Evolutionary conservation across 2,113 vertebrate species (phyloP).

Genomic region (Girardinichthys multiradiatus): DNA sequence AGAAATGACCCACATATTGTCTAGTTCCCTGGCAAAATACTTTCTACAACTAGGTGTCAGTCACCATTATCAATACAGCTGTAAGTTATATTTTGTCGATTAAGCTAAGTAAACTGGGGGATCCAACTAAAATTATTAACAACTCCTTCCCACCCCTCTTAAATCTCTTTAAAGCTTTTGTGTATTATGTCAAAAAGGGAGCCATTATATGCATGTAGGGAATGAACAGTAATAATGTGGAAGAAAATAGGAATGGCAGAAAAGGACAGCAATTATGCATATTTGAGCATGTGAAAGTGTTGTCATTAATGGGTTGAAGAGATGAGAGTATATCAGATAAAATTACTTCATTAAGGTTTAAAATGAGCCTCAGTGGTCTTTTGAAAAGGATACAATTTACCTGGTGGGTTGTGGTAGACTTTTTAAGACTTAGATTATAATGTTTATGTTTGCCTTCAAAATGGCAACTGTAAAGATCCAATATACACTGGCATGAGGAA

Average conservation of each 20-base stretch:
- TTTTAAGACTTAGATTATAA: neutral
- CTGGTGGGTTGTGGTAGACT: neutral
- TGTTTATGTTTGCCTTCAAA: neutral
- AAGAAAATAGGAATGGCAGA: constrained; percentile 25
- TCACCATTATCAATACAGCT: constrained; percentile 15
- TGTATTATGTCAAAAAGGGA: neutral
- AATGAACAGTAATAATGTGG: constrained; percentile 16
- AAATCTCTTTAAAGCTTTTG: constrained; percentile 24
- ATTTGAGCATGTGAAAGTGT: constrained; percentile 8
- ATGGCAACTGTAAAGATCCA: neutral
- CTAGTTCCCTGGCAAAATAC: constrained; percentile 52
- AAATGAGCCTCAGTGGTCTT: constrained; percentile 6
- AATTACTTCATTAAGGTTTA: neutral
- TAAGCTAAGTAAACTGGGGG: constrained; percentile 43
- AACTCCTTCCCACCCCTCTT: neutral
- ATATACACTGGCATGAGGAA: neutral
- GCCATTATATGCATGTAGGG: constrained; percentile 27
- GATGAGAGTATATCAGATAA: neutral
- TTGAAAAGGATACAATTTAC: neutral
- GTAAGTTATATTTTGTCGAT: constrained; percentile 50
- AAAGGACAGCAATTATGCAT: constrained; percentile 37
- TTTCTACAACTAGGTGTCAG: constrained; percentile 38
- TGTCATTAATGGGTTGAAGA: constrained; percentile 18
- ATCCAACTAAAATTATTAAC: constrained; percentile 37
- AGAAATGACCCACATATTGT: constrained; percentile 52